These are phyloP conservation scores for Plebejus melissa DNA, from an alignment of 2,888 invertebrate genomes.

Conservation along the genomic window DNA sequence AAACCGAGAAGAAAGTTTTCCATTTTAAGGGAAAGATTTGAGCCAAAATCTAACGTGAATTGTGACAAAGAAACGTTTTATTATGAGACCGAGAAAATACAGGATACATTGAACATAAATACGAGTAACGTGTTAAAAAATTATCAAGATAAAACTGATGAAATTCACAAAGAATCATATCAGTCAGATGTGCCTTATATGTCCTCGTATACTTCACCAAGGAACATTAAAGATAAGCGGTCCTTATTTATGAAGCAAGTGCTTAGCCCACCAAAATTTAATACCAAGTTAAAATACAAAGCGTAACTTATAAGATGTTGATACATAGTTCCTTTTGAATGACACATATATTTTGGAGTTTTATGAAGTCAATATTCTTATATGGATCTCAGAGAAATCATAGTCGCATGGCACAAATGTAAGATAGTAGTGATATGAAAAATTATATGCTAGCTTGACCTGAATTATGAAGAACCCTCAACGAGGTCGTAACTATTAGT, in stretches of 20 bases:
- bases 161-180: conserved; percentile 43
- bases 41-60: conserved; percentile 65
- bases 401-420: conserved; percentile 19
- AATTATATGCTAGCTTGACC: neutral
- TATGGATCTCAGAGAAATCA: conserved; percentile 21
- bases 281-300: conserved; percentile 66
- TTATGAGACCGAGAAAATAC: conserved; percentile 56
- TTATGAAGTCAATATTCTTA: conserved; percentile 20
- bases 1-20: conserved; percentile 80
- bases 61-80: conserved; percentile 72
- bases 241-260: conserved; percentile 79
- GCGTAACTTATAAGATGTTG: conserved; percentile 41
- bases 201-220: conserved; percentile 37
- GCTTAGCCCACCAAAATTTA: conserved; percentile 77
- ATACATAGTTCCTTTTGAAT: conserved; percentile 21
- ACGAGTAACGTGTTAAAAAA: conserved; percentile 50
- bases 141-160: conserved; percentile 38
- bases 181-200: conserved; percentile 31
- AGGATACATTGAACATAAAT: conserved; percentile 49
- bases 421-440: conserved; percentile 15
- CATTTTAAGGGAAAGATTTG: conserved; percentile 78
- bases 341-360: conserved; percentile 20
- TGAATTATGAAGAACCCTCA: too few species aligned
- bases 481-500: too few species aligned
- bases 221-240: conserved; percentile 72